These are phyloP conservation scores for Sycophila sp. DNA, from an alignment of 1,140 invertebrate species.

Conservation along the genomic window DNA sequence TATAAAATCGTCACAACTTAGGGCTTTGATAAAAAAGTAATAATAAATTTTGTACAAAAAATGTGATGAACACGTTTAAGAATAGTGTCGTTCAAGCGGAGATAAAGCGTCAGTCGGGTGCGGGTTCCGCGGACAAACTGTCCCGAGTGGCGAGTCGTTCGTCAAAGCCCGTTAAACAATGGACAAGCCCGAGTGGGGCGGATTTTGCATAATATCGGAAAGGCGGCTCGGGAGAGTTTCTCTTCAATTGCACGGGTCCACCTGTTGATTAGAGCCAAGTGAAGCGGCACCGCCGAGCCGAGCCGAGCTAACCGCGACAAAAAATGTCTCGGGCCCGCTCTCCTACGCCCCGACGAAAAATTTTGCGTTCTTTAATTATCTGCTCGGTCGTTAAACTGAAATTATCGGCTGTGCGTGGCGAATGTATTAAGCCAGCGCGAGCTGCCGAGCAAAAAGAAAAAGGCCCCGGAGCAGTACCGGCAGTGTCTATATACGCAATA, in stretches of 20 bases:
- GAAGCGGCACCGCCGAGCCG: constrained; percentile 54
- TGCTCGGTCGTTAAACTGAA: constrained; percentile 8
- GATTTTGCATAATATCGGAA: constrained; percentile 67
- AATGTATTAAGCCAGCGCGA: neutral
- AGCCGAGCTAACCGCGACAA: neutral
- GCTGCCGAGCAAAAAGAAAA: neutral
- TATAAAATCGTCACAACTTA: no score
- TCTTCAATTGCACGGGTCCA: constrained; percentile 60
- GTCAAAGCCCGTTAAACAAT: constrained; percentile 6
- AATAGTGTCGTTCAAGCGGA: no score
- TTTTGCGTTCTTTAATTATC: constrained; percentile 42
- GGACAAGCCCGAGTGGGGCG: constrained; percentile 38
- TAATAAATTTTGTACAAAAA: no score
- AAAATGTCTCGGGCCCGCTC: neutral
- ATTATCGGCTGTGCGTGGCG: neutral
- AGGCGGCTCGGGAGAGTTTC: constrained; percentile 57
- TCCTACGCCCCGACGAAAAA: neutral
- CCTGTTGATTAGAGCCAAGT: constrained; percentile 61
- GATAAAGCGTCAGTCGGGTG: constrained; percentile 12
- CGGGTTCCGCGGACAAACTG: constrained; percentile 26
- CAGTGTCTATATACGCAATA: neutral
- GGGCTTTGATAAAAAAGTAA: no score
- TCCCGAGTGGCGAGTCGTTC: neutral
- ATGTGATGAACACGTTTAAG: no score
- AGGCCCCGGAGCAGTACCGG: neutral